Evolutionary conservation across 2,797 vertebrate genomes (phyloP).

Genomic region (Nyctibius grandis): DNA sequence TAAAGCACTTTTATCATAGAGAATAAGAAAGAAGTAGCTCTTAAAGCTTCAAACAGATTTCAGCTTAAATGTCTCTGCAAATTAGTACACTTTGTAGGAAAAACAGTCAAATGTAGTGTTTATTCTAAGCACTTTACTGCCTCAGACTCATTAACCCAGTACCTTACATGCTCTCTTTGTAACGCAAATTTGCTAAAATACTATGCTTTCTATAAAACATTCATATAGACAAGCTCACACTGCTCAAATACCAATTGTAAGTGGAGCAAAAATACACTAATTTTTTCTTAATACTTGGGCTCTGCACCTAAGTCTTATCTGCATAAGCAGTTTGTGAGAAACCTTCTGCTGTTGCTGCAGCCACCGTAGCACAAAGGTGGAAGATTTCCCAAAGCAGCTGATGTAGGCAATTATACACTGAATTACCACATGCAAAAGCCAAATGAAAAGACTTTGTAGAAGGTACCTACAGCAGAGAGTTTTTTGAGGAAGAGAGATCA

Average conservation of each 20-base stretch:
- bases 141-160: constrained; percentile 36
- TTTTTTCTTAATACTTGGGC: neutral
- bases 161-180: constrained; percentile 46
- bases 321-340: constrained; percentile 14
- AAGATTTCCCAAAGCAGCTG: constrained; percentile 46
- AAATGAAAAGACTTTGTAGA: neutral
- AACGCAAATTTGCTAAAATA: constrained; percentile 56
- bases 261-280: neutral
- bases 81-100: neutral
- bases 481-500: neutral
- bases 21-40: neutral
- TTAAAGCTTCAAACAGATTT: neutral
- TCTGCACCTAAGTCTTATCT: constrained; percentile 1
- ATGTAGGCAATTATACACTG: constrained; percentile 17
- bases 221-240: constrained; percentile 13
- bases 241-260: constrained; percentile 1
- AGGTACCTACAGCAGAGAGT: neutral
- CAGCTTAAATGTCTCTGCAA: neutral
- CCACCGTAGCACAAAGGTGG: neutral
- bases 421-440: constrained; percentile 17
- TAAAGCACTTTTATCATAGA: neutral
- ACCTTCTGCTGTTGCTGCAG: constrained; percentile 5
- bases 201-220: constrained; percentile 34
- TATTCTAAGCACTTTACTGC: constrained; percentile 26
- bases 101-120: neutral